Evolutionary conservation across 2,888 invertebrate species (phyloP).

Genomic region (Cremastinae sp.): DNA sequence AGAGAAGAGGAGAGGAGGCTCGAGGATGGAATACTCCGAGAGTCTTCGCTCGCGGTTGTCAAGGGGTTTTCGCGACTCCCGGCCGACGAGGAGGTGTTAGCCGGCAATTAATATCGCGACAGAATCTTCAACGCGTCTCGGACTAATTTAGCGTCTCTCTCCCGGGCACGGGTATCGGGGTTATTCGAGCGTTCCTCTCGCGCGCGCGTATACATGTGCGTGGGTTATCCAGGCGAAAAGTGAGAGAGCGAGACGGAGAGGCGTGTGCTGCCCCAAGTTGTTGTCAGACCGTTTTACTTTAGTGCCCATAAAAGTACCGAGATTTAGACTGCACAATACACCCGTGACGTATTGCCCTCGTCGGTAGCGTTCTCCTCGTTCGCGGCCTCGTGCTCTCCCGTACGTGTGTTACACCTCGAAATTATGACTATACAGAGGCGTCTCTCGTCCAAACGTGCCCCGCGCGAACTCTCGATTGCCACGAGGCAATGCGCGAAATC

Average conservation of each 20-base stretch:
- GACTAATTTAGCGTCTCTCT: constrained; percentile 27
- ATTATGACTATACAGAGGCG: no score
- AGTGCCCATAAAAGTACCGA: constrained; percentile 79
- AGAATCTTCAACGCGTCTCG: constrained; percentile 30
- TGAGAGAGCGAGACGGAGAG: constrained; percentile 30
- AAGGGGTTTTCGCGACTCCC: constrained; percentile 45
- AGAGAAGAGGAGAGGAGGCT: constrained; percentile 8
- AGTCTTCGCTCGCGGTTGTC: constrained; percentile 36
- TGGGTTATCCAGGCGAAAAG: constrained; percentile 60
- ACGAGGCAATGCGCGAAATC: constrained; percentile 77
- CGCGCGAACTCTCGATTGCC: constrained; percentile 25
- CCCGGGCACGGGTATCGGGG: constrained; percentile 23
- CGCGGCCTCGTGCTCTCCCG: constrained; percentile 50
- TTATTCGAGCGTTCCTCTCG: constrained; percentile 16
- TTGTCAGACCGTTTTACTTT: constrained; percentile 80
- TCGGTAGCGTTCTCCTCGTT: constrained; percentile 45
- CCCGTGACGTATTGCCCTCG: constrained; percentile 76
- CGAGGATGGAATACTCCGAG: background rate
- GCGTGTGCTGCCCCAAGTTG: constrained; percentile 70
- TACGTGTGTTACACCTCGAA: no score
- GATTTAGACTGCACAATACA: constrained; percentile 78
- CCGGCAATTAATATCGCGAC: constrained; percentile 55
- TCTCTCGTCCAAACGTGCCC: constrained; percentile 36
- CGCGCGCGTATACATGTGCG: constrained; percentile 56
- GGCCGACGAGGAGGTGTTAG: constrained; percentile 28